Base-by-base conservation (phyloP, 2,888 invertebrate species). In the Tholera decimalis region DNA sequence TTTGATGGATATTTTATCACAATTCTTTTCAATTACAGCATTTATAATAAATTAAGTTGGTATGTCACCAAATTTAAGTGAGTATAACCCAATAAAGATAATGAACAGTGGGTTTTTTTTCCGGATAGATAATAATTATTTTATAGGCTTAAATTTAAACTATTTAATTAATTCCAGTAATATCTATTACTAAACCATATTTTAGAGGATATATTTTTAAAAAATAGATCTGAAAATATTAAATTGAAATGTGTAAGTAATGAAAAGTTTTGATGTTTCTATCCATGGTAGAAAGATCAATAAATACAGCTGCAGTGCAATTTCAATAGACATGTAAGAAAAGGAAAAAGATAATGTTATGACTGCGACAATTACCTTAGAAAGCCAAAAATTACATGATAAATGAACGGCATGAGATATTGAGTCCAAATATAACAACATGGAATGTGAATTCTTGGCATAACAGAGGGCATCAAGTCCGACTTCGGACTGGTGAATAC, bases 341-440 rank as follows among this genome's bases (percentile, higher is more conserved):
- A 64, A 43, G 41, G 49, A 65, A 67, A 39, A 58, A 74, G n/a
- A 56, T 56, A 33, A 62, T 67, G 53, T 53, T 60, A 46, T 26
- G 20, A 58, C 18, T 44, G 58, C 79, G 71, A 82, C 79, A 55
- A 84, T 91, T 93, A 93, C 91, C 93, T 93, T 79, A 92, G 60
- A 60, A 90, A 87, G 83, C 86, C 83, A 84, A 85, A 77, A 87
- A 91, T 86, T 80, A 91, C 68, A 87, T 90, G 87, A 87, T 86
- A 89, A 83, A 93, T 89, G 83, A 91, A 78, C 79, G 84, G 87
- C 80, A 90, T 82, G 77, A 89, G 71, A 87, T 86, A 86, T 67
- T 85, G 85, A 69, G 83, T 87, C 92, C 91, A 92, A 87, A 88
- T 85, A 79, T 81, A 84, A 88, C 71, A 82, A 81, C 77, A 88